Evolutionary conservation across 2,113 vertebrate species (phyloP), one percentile per base, ranked within the genome.

Genomic region (Camelus bactrianus): DNA sequence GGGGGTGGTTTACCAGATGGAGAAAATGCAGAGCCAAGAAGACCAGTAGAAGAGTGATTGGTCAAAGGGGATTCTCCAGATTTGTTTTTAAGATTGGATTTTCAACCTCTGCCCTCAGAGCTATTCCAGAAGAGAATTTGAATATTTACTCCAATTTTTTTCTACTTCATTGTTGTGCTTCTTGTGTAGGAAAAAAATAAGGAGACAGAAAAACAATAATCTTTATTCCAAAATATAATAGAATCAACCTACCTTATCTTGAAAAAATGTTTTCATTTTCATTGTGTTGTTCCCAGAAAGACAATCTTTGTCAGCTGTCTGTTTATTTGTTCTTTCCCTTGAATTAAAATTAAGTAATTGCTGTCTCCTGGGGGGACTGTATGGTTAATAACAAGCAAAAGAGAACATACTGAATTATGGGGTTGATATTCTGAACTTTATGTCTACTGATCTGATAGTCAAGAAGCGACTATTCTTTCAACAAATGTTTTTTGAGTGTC

Each of bases 301-400:
- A 9, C 2, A 88, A 38, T 72, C 6, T 1, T 19, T 91, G 5
- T 83, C 48, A 89, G 85, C 30, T 50, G 0, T 14, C 20, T 60
- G 3, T 65, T 84, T 65, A n/a, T 80, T 79, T 50, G 16, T 80
- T 73, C 5, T 75, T 20, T 52, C 60, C 9, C 35, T 73, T 89
- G 26, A 69, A 32, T 77, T 81, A 54, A 91, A 73, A 75, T 30
- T 3, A 75, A 76, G 24, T 69, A 38, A 62, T 3, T 20, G 90
- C 42, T 81, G 26, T 77, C 20, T 73, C 20, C 12, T 77, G 0
- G 30, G 2, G 19, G 2, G 0, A 35, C 6, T 54, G 14, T 12
- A 75, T 52, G 70, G 24, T 75, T 93, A 95, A 84, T 26, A 87
- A 70, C 54, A 24, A 73, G 7, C 35, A 75, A 95, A 94, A 14